Evolutionary conservation across 2,888 invertebrate species (phyloP).

Genomic region (Seladonia tumulorum): DNA sequence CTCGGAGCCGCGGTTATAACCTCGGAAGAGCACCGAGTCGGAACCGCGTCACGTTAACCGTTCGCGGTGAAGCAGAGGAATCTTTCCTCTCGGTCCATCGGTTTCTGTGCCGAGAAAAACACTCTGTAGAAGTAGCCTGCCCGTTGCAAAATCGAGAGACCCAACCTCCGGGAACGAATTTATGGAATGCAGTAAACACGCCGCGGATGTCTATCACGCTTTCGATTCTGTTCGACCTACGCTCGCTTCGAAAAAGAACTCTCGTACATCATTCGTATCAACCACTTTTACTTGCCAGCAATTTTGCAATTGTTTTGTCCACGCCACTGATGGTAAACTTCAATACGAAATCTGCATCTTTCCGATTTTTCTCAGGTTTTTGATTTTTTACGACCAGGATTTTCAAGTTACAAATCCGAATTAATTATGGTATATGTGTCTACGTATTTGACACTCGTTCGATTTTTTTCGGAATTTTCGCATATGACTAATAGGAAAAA

Average conservation of each 20-base stretch:
- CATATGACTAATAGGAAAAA: no score
- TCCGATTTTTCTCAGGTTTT: neutral
- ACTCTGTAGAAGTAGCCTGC: constrained; percentile 24
- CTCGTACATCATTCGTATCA: neutral
- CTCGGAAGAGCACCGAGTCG: constrained; percentile 73
- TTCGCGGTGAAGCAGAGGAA: constrained; percentile 48
- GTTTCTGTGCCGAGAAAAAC: constrained; percentile 51
- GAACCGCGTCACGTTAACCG: constrained; percentile 75
- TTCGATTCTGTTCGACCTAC: constrained; percentile 10
- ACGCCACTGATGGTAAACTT: no score
- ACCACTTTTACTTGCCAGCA: neutral
- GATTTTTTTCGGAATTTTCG: no score
- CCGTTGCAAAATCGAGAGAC: constrained; percentile 45
- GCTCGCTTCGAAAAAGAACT: neutral
- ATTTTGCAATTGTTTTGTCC: no score
- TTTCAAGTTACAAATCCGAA: neutral
- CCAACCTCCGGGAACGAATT: constrained; percentile 47
- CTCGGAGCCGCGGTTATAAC: constrained; percentile 71
- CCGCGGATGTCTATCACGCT: constrained; percentile 13
- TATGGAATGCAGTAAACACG: constrained; percentile 36
- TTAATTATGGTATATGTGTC: neutral
- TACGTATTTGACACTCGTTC: neutral
- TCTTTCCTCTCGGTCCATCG: constrained; percentile 53
- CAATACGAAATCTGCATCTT: no score
- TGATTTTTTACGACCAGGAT: neutral